Base-by-base conservation (phyloP, 2,797 vertebrate species). In the Poecile montanus region DNA sequence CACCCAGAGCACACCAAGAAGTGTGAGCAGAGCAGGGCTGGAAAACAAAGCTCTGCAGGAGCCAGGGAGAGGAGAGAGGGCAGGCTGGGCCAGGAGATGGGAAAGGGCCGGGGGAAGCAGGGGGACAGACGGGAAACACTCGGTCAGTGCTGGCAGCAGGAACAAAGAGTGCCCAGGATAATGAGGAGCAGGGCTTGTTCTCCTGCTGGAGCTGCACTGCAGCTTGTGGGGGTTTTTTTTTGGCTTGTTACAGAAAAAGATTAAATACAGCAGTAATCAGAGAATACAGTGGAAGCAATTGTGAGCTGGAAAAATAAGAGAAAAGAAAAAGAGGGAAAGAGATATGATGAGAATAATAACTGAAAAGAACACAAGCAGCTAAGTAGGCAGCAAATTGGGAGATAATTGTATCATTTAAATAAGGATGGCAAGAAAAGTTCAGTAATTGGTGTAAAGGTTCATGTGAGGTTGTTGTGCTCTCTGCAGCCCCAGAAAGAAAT, bases 381-480 rank as follows among this genome's bases (percentile, higher is more conserved):
- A 79, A 91, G 74, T 56, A 82, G 85, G 85, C 87, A 93, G 87
- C 81, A 85, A 85, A 91, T 58, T 60, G 85, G 78, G 71, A 87
- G 67, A 73, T 82, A 85, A 96, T 92, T 68, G 13, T 38, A 53
- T n/a, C 17, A 60, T 65, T 95, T 60, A 89, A 87, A 70, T 79
- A 79, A 53, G 38, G 60, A 66, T 18, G 36, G 63, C 21, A 50
- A 79, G 84, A 34, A 79, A 87, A 79, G 89, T 82, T 91, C 71
- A 11, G 67, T 74, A 63, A 18, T 48, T 73, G 81, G 32, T 40
- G 47, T 4, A 61, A 89, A 57, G 56, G 72, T 80, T 90, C 14
- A 2, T 27, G 48, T n/a, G 45, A n/a, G 36, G 29, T 26, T 44
- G 15, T 48, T 70, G 13, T 11, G 40, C 27, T 88, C 67, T 57